Base-by-base conservation (phyloP, 1,140 invertebrate species). In the Camponotus vicinus region DNA sequence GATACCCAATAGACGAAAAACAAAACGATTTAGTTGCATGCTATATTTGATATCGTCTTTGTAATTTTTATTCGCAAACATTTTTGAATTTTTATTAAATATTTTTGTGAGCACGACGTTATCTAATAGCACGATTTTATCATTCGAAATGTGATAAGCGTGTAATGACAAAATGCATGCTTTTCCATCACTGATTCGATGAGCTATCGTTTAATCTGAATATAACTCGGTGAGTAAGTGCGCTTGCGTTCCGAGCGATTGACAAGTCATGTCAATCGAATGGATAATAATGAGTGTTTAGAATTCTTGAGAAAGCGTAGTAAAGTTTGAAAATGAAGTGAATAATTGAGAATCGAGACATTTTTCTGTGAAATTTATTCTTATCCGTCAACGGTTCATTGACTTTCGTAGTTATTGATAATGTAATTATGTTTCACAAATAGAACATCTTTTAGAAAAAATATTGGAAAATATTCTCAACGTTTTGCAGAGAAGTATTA, bases 51-150 rank as follows among this genome's bases (percentile, higher is more conserved):
- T 76, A 6, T 85, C 82, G 3, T 37, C 27, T 15, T 64, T 34
- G 11, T 85, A 85, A 45, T 77, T 66, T 55, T 66, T n/a, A 66
- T 85, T 76, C 8, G 42, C 32, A 4, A 42, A 78, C 82, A 78
- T 85, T 52, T 52, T 40, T 63, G 37, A 4, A 2, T 59, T 37
- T 27, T 2, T 59, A 21, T 66, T 21, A n/a, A 32, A 0, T 70
- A 34, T 2, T 49, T 64, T 45, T 64, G 5, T n/a, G 37, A 67
- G 18, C 27, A 5, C 40, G 13, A 79, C 7, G 69, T 40, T 11
- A 11, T 61, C 5, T 15, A 8, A 32, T 15, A 49, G n/a, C n/a
- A 55, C 7, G 32, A n/a, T 0, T 79, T 21, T 52, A 18, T 71
- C 3, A 8, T 45, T 32, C 8, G 6, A 4, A 18, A 55, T 3